phyloP scores from a whole-genome alignment of 1,140 invertebrate species.

The Caenorhabditis briggsae region DNA sequence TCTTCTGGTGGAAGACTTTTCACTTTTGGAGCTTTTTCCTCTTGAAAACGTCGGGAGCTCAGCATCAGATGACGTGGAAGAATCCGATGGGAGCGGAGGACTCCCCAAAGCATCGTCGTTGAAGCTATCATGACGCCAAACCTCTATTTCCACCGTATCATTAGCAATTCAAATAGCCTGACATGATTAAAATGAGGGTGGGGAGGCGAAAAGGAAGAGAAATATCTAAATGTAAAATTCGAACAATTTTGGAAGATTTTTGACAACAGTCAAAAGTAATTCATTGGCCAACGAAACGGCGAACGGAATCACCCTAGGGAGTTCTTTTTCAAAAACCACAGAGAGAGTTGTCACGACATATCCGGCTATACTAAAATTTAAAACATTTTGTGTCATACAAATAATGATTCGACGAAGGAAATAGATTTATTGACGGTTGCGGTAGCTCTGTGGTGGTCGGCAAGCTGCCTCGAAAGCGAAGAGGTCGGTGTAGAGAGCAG shows the following conservation, averaged over 20 bases:
- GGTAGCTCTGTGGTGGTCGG: constrained; percentile 65
- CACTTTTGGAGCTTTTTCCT: neutral
- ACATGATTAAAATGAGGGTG: neutral
- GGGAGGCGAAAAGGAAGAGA: neutral
- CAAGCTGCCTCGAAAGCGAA: constrained; percentile 60
- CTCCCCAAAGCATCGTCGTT: neutral
- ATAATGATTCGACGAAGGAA: constrained; percentile 25
- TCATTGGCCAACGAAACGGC: constrained; percentile 28
- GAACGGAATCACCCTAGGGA: constrained; percentile 22
- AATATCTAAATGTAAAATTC: neutral
- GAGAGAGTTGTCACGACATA: constrained; percentile 39
- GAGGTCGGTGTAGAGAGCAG: constrained; percentile 62
- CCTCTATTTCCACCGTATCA: constrained; percentile 14
- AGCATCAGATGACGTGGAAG: neutral
- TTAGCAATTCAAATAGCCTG: constrained; percentile 5
- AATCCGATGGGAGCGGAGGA: neutral
- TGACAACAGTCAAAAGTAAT: constrained; percentile 40
- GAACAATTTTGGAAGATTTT: neutral
- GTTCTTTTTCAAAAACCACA: constrained; percentile 2
- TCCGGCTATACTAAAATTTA: constrained; percentile 31
- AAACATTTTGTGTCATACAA: too few species aligned
- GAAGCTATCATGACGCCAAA: neutral
- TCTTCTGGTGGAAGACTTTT: constrained; percentile 46
- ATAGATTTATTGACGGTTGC: constrained; percentile 63
- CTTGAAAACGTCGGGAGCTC: neutral